Base-by-base conservation (phyloP, 2,888 invertebrate species). In the Volucella inanis region DNA sequence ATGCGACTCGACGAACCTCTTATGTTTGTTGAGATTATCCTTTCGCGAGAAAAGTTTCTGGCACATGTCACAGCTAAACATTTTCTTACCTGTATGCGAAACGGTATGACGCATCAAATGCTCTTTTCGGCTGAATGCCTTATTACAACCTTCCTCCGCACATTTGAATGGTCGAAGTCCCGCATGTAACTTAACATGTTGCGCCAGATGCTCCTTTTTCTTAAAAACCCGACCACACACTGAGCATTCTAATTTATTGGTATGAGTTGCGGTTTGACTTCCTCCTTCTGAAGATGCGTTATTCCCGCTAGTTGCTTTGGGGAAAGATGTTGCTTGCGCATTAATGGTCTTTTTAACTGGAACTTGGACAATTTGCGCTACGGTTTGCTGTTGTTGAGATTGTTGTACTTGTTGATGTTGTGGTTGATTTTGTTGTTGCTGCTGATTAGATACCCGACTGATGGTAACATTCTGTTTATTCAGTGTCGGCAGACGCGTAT, bases 111-210 rank as follows among this genome's bases (percentile, higher is more conserved):
- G 92, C 72, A 95, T 92, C 64, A 95, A 89, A 89, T 95, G 95
- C 89, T 95, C 95, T 87, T 95, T 95, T 2, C 95, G 93, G 88
- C 94, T 94, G 89, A 95, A 95, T 0, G 94, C 93, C 88, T 95
- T 95, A 55, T 94, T 93, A 89, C 95, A 95, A 15, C 89, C 89
- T 0, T 89, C 89, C 49, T 94, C 93, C 0, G 93, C 93, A 87
- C 95, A 95, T 22, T 93, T 94, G 88, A 94, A 95, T 0, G 95
- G 95, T 55, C 95, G 92, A 83, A 95, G 93, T 8, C 95, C 95
- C 0, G 94, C 94, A 88, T 95, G 95, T 1, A 95, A 90, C 89
- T 95, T 95, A 1, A 94, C 92, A 88, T 95, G 95, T 87, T 95
- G 95, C 78, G 94, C 94, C 0, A 95, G 91, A 89, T 95, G 95